A percentile compares a stretch with the other conserved stretches of the same genome.
phyloP scores from a whole-genome alignment of 1,140 invertebrate species.

The Bombus difficillimus region DNA sequence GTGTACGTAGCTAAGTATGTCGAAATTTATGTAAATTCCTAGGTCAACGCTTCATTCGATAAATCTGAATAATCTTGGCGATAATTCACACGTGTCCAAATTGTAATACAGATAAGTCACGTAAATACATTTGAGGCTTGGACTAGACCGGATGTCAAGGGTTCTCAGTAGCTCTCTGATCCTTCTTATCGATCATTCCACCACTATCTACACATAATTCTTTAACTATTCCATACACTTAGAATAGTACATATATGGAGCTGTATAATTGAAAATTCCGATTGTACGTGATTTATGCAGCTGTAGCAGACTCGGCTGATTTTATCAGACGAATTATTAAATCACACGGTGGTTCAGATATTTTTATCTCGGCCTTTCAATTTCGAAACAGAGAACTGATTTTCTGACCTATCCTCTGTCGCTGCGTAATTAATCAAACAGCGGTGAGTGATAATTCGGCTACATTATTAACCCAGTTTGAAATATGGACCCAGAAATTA shows the following conservation, averaged over 20 bases:
- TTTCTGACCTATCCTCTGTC: neutral
- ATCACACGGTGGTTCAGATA: neutral
- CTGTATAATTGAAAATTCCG: neutral
- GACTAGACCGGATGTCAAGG: neutral
- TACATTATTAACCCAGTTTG: slow-evolving; percentile 18
- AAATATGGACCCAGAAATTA: slow-evolving; percentile 26
- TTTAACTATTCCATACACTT: neutral
- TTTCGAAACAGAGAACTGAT: neutral
- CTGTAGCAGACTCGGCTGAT: neutral
- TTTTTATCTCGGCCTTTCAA: slow-evolving; percentile 2
- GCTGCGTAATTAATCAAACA: slow-evolving; percentile 1
- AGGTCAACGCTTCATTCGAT: neutral
- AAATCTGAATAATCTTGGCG: neutral
- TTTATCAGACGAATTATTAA: neutral
- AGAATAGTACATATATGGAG: neutral
- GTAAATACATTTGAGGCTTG: neutral
- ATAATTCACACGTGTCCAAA: neutral
- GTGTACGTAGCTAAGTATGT: neutral
- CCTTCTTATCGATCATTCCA: neutral
- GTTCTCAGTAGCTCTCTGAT: neutral
- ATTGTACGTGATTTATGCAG: neutral
- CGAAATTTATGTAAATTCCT: neutral
- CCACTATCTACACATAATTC: neutral
- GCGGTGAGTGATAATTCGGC: slow-evolving; percentile 10
- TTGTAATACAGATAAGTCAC: neutral